These are phyloP conservation scores for Enteromius anoplus DNA, from an alignment of 2,797 vertebrate species.

Conservation along the genomic window DNA sequence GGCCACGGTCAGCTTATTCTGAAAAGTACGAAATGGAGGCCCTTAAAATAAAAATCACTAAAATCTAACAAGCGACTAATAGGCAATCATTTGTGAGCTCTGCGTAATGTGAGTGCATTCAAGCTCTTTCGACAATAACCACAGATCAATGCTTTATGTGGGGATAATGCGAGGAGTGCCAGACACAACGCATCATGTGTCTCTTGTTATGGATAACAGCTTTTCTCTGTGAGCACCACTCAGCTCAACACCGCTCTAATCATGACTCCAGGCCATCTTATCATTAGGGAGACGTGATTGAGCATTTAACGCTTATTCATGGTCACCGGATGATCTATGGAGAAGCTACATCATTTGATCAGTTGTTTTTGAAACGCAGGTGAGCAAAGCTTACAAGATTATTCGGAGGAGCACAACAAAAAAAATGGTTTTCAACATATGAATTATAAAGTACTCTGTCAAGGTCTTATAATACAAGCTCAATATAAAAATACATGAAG, in stretches of 20 bases:
- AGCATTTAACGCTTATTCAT: constrained; percentile 8
- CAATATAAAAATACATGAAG: not conserved
- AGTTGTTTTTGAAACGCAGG: not conserved
- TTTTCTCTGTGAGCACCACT: constrained; percentile 26
- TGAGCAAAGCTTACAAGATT: not conserved
- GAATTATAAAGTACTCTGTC: not conserved
- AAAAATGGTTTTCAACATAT: not conserved
- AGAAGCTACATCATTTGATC: not conserved
- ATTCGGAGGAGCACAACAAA: not conserved
- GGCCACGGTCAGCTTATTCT: not conserved
- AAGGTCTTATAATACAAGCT: not conserved
- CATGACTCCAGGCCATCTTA: constrained; percentile 35
- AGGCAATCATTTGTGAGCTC: constrained; percentile 6
- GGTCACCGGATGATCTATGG: not conserved
- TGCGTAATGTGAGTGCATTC: constrained; percentile 26
- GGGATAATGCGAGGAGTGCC: constrained; percentile 51
- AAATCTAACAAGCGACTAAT: constrained; percentile 27
- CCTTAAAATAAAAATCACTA: not conserved
- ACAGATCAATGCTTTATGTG: constrained; percentile 63
- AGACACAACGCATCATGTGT: constrained; percentile 32
- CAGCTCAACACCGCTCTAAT: constrained; percentile 30
- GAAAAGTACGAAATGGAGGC: not conserved
- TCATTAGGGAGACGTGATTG: not conserved
- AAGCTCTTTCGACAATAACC: constrained; percentile 59
- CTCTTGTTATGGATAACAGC: constrained; percentile 38